Base-by-base conservation (phyloP, 37 sponge, comb jelly and placozoan species). In the Lycopodina hypogea region DNA sequence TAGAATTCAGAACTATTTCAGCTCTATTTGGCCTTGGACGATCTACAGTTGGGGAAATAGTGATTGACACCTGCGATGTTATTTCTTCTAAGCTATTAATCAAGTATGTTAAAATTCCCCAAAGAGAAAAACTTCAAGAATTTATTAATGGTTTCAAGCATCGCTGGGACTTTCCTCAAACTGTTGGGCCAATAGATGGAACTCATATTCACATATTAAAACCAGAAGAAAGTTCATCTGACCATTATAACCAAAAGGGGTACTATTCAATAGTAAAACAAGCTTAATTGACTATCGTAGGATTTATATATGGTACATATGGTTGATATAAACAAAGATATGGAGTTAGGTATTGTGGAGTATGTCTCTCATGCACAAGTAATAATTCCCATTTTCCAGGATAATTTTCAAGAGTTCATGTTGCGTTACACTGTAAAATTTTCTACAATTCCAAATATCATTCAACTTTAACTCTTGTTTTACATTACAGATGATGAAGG, bases 131-230 rank as follows among this genome's bases (percentile, higher is more conserved):
- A 58, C 15, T 26, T 48, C 32, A 51, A 57, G 50, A 66, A 50
- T n/a, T 82, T 3, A 56, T 82, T 6, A 22, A 82, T 65, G 75
- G 83, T n/a, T 4, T 82, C 71, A 61, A 62, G 36, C 51, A 63
- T 3, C 4, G n/a, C 19, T 29, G 67, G 75, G 83, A 75, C 9
- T 82, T 82, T 74, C 75, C 83, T 39, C 83, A 82, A 24, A 50
- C 68, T 41, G 68, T 39, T 39, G 83, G 83, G 42, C 75, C 75
- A 14, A 82, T 82, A 32, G 83, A 82, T 82, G 83, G 83, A 6
- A 59, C 38, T 6, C 83, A 82, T 51, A 73, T 82, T 28, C 75
- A 75, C 6, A 82, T 82, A 28, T 48, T 74, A 48, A 39, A 37
- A 33, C 83, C 74, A 26, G 22, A 23, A 2, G 58, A 82, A 28